Evolutionary conservation across 2,797 vertebrate genomes (phyloP), one percentile per base, ranked within the genome.

Genomic region (Podarcis lilfordi): DNA sequence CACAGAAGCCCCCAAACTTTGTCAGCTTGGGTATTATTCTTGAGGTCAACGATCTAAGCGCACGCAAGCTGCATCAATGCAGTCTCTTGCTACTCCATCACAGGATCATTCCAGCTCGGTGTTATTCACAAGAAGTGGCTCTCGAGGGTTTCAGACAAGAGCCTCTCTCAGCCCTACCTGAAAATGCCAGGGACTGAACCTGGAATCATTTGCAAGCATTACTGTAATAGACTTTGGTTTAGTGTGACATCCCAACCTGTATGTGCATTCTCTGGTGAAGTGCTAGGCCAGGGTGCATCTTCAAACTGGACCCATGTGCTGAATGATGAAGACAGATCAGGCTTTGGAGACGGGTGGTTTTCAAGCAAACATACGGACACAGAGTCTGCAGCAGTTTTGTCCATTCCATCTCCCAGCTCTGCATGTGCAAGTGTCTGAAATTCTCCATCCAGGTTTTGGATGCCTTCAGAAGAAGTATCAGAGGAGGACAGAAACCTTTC

Each of bases 221-320:
- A 87, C 4, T 71, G 19, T 27, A 94, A 90, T 1, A 2, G 40
- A 85, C 6, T 1, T 87, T 7, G 81, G 72, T 27, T 35, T 7
- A 86, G 55, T 9, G 25, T 9, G 40, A 82, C 64, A 83, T 55
- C 40, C 95, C 89, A 86, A 96, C 96, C 96, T 95, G 95, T 81
- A 89, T 93, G 95, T 85, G 91, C 25, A 2, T 86, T 90, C 50
- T 86, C 79, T 0, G 95, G 87, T 37, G 89, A 86, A 40, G 88
- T 79, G 90, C 82, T 95, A 77, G 91, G 71, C 97, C 97, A 97
- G 0, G 95, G 92, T 0, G 91, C 69, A 80, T 97, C 97, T 89
- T 97, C 97, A 96, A 97, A 98, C 23, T 96, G 97, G 92, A 98
- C 97, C 97, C 97, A 98, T 71, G 85, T 89, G 90, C 95, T 96